Base-by-base conservation (phyloP, 1,140 invertebrate species). In the Trigoniulus corallinus region DNA sequence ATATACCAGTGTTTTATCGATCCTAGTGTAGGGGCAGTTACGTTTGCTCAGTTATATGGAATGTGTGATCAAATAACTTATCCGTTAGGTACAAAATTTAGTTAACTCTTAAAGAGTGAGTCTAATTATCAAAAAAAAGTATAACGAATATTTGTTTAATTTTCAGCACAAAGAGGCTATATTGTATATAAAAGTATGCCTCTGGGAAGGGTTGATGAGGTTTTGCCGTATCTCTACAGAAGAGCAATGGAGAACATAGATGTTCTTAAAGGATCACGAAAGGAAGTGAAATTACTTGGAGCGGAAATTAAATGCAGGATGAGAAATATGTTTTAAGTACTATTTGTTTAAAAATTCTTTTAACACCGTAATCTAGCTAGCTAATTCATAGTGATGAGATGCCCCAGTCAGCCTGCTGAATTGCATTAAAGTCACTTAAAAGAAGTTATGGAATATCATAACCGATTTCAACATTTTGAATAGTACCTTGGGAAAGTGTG, bases 131-230 rank as follows among this genome's bases (percentile, higher is more conserved):
- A 34, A 29, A 39, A 45, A 45, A 47, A 18, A 12, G 2, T 50
- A 26, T 1, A 37, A 22, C 12, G n/a, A 44, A 41, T 45, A 51
- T 45, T 46, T 53, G 18, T 29, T 34, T 43, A 25, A 48, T 46
- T 49, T 54, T 18, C 57, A 75, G 73, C 70, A 45, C 60, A 67
- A 22, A 59, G 64, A 21, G 71, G 71, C 18, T 74, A 70, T 56
- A 61, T 64, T 12, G 73, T 75, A 1, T 76, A 75, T 61, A 76
- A 76, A 57, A 74, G 73, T 47, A 71, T 74, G 2, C 74, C 74
- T 3, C 74, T 68, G 54, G 74, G 74, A n/a, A 65, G 65, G 4
- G 61, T 74, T 25, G 62, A 62, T 24, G 67, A 71, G 48, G 72
- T 74, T 2, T 48, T 74, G 22, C 71, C 73, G 0, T 75, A 75